Evolutionary conservation across 2,113 vertebrate species (phyloP), one percentile per base, ranked within the genome.

Genomic region (Cryptotis parvus): DNA sequence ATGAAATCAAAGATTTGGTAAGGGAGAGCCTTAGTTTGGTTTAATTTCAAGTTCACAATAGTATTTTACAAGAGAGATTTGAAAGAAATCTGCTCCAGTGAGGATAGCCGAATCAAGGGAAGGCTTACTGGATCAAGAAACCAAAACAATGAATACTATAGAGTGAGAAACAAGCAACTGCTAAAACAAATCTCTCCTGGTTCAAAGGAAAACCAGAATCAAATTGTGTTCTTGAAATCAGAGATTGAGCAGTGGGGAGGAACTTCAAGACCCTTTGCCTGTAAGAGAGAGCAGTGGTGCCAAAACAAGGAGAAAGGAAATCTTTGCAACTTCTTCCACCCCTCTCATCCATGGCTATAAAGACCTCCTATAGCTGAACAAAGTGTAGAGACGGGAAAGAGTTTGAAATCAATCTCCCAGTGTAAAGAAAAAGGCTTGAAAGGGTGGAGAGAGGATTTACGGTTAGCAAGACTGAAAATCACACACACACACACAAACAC

Each of bases 21-120:
- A n/a, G 35, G 63, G 63, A 83, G 84, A 88, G 16, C 31, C 33
- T 58, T 82, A 41, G 63, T 43, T 61, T 85, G 14, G 6, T 83
- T 16, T 87, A 20, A 9, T 91, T 70, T 82, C n/a, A 93, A 43
- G n/a, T 39, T 93, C 75, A 92, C 27, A 20, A n/a, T 68, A 68
- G 1, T 58, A 55, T 91, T 12, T 24, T 7, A 72, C 5, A 31
- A 55, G 29, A 68, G 0, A 31, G 39, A 90, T n/a, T 4, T 69
- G 43, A 75, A 93, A 93, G 35, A 8, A 90, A 83, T 73, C 63
- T 6, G 55, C 16, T 33, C 45, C 37, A 90, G 1, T 37, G 31
- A 91, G 91, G 43, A 55, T 27, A 35, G 2, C 68, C 85, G 73
- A 84, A 58, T 78, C 74, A 69, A 84, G 20, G 33, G 15, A 43